phyloP scores from a whole-genome alignment of 1,140 invertebrate genomes.

The Neodiprion pinetum region DNA sequence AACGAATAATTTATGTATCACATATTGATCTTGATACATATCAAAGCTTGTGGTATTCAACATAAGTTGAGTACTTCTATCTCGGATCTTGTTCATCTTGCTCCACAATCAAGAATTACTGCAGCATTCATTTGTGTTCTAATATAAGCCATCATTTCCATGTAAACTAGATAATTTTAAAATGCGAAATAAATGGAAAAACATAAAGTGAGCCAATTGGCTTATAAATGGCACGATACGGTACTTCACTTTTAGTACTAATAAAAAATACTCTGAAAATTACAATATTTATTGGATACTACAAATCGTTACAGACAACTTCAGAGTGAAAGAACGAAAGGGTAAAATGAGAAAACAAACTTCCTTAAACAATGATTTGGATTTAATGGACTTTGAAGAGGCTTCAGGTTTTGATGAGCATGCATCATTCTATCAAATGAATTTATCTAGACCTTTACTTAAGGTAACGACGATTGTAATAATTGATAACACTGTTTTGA shows the following conservation, averaged over 20 bases:
- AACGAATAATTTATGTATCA: slow-evolving; percentile 61
- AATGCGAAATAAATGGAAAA: too few relatives aligned
- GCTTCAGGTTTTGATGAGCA: slow-evolving; percentile 73
- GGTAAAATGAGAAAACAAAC: slow-evolving; percentile 41
- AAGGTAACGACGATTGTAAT: slow-evolving; percentile 64
- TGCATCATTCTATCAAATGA: slow-evolving; percentile 90
- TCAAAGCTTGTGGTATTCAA: too few relatives aligned
- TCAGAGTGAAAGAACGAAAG: slow-evolving; percentile 51
- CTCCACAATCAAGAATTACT: background rate
- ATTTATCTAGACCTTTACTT: slow-evolving; percentile 86
- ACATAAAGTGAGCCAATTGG: too few relatives aligned
- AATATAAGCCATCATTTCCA: too few relatives aligned
- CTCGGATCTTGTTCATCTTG: slow-evolving; percentile 42
- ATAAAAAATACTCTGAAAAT: slow-evolving; percentile 47
- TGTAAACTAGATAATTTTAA: too few relatives aligned
- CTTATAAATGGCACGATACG: too few relatives aligned
- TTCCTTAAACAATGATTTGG: slow-evolving; percentile 57
- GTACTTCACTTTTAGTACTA: background rate
- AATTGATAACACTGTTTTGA: background rate
- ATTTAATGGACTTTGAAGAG: slow-evolving; percentile 77
- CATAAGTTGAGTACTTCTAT: slow-evolving; percentile 62
- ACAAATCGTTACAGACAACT: slow-evolving; percentile 39
- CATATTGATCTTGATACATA: too few relatives aligned
- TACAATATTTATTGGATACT: slow-evolving; percentile 19
- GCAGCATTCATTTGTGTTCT: too few relatives aligned